Conservation (phyloP, 2,113 vertebrate genomes). For the Tetrax tetrax region DNA sequence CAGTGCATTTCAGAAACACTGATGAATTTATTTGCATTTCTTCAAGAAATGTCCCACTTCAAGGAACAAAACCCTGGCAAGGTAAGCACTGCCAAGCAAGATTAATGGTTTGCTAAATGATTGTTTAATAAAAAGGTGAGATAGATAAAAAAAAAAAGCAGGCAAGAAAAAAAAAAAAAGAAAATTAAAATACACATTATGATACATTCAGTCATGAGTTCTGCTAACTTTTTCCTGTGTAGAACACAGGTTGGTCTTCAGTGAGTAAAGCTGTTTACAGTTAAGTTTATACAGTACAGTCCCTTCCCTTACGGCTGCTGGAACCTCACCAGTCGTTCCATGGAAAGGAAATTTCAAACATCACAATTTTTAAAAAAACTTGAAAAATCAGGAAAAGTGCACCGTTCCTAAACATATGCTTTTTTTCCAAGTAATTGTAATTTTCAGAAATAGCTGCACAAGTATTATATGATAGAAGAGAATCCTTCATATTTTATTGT, state of each 20-base stretch:
- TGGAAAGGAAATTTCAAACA: background rate
- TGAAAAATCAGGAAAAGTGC: background rate
- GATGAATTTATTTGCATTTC: constrained; percentile 86
- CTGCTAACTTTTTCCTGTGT: background rate
- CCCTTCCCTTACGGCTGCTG: background rate
- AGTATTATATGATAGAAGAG: background rate
- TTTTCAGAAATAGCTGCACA: background rate
- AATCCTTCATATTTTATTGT: background rate
- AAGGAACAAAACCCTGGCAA: constrained; percentile 97
- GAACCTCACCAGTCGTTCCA: background rate
- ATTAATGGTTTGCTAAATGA: background rate
- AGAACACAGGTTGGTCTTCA: background rate
- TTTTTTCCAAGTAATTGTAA: background rate
- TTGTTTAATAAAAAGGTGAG: background rate
- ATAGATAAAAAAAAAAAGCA: background rate
- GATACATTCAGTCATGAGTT: background rate
- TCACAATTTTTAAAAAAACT: background rate
- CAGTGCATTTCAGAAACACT: constrained; percentile 86
- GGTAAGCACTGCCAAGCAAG: constrained; percentile 72
- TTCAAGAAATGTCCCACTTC: constrained; percentile 92
- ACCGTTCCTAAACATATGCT: background rate
- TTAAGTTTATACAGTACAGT: background rate
- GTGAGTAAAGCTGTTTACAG: background rate
- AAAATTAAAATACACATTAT: background rate
- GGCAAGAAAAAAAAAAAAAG: background rate